phyloP scores from a whole-genome alignment of 2,888 invertebrate species.

The Drosophila glabriapex region DNA sequence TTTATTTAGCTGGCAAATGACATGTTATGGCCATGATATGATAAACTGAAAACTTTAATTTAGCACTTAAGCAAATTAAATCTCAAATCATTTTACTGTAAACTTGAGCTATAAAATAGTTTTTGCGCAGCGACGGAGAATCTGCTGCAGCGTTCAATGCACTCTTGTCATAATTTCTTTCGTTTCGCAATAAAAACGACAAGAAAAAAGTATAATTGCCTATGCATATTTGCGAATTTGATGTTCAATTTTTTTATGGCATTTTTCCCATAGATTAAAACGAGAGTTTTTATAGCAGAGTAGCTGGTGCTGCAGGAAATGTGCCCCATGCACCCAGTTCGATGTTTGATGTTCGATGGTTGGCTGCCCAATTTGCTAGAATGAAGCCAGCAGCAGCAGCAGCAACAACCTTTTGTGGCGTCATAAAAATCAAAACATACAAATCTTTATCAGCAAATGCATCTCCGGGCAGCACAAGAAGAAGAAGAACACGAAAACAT shows the following conservation, averaged over 20 bases:
- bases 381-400: conserved; percentile 30
- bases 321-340: neutral
- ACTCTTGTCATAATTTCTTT: conserved; percentile 18
- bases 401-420: conserved; percentile 62
- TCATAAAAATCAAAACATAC: conserved; percentile 78
- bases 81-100: conserved; percentile 25
- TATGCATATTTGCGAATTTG: conserved; percentile 54
- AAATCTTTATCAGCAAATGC: conserved; percentile 75
- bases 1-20: conserved; percentile 8
- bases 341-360: conserved; percentile 14
- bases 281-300: conserved; percentile 55
- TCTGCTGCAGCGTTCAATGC: conserved; percentile 22
- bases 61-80: conserved; percentile 39
- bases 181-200: conserved; percentile 8
- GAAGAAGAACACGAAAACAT: neutral
- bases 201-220: conserved; percentile 51
- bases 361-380: conserved; percentile 54
- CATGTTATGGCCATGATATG: conserved; percentile 21
- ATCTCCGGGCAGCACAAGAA: conserved; percentile 39
- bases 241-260: conserved; percentile 60
- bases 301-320: conserved; percentile 17
- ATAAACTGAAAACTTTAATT: conserved; percentile 26
- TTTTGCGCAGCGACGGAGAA: neutral
- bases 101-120: conserved; percentile 35
- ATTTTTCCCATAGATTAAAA: conserved; percentile 60